Conservation (phyloP, 2,888 invertebrate species). For the Galerucella pusilla region DNA sequence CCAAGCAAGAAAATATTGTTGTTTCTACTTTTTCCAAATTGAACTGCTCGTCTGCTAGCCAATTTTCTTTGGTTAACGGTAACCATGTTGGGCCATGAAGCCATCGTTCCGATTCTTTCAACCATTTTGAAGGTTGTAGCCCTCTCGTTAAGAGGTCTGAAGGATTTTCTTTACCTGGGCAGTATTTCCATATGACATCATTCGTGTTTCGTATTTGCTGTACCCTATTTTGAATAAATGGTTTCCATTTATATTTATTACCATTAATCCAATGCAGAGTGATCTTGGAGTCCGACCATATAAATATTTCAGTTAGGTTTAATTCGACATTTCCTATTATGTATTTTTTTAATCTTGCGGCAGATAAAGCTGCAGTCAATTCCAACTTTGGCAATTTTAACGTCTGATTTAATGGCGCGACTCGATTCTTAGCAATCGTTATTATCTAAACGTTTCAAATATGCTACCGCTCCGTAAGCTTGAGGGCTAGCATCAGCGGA, state of each 20-base stretch:
- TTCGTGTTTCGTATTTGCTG: too few relatives aligned
- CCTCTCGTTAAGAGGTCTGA: neutral
- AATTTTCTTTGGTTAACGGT: neutral
- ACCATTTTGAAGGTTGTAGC: neutral
- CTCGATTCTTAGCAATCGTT: neutral
- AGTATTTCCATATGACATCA: too few relatives aligned
- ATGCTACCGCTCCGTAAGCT: neutral
- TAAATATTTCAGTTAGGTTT: neutral
- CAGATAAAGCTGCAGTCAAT: constrained; percentile 11
- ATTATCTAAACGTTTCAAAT: neutral
- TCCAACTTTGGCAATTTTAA: neutral
- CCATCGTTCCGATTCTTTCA: neutral
- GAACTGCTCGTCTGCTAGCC: neutral
- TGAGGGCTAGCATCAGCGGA: neutral
- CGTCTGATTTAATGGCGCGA: neutral
- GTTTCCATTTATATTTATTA: too few relatives aligned
- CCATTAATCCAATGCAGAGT: too few relatives aligned
- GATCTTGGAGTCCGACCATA: neutral
- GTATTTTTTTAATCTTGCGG: constrained; percentile 1
- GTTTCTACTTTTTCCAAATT: neutral
- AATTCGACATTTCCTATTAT: neutral
- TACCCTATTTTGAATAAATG: too few relatives aligned
- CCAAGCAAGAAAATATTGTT: neutral
- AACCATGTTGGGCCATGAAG: neutral
- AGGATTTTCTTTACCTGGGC: too few relatives aligned